Percentiles rank a stretch among this genome's conserved stretches.
These are phyloP conservation scores for Tetrao urogallus DNA, from an alignment of 2,113 vertebrate species.

Conservation along the genomic window DNA sequence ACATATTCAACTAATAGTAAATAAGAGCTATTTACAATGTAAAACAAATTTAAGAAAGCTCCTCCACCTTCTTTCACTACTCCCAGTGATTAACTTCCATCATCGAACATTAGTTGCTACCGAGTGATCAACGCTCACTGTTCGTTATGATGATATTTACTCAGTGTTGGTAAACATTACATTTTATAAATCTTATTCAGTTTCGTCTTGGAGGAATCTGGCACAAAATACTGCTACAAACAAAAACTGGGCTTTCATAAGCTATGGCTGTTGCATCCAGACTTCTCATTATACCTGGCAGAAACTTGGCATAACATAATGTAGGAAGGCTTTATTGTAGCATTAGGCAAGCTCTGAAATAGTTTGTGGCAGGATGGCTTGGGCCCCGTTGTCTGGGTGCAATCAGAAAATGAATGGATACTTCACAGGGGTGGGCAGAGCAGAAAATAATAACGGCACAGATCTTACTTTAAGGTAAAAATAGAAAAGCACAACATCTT, in stretches of 20 bases:
- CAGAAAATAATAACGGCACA: neutral
- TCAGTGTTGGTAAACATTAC: conserved; percentile 17
- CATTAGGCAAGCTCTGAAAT: conserved; percentile 22
- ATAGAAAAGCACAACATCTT: neutral
- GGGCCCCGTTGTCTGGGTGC: neutral
- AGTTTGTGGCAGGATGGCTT: conserved; percentile 4
- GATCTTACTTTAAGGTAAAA: neutral
- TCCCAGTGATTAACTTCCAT: conserved; percentile 26
- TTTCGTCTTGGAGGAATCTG: conserved; percentile 6
- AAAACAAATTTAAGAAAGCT: neutral
- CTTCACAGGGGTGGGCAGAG: neutral
- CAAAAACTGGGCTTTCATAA: conserved; percentile 39
- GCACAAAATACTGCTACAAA: conserved; percentile 9
- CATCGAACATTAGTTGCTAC: neutral
- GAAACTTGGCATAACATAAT: neutral
- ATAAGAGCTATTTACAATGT: neutral
- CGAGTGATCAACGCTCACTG: conserved; percentile 4
- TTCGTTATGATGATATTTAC: conserved; percentile 9
- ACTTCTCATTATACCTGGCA: conserved; percentile 19
- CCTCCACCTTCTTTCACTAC: neutral
- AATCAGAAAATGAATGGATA: neutral
- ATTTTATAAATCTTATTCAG: conserved; percentile 14
- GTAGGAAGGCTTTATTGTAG: neutral
- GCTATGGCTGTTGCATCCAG: neutral
- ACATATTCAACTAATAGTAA: conserved; percentile 5